Conservation (phyloP, 2,888 invertebrate genomes). For the Apamea crenata region DNA sequence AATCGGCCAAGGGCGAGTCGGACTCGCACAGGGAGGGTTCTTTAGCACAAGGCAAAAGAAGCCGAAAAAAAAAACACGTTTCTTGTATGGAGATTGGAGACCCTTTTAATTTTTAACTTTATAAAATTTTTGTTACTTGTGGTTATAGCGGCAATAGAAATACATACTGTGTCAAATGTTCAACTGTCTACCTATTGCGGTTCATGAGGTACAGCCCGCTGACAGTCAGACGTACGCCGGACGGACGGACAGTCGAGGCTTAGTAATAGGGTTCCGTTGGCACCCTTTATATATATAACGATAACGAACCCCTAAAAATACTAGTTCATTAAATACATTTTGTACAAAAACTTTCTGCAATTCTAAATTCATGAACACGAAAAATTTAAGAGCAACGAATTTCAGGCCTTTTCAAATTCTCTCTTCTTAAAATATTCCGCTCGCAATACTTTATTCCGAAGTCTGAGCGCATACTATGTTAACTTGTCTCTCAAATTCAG, state of each 20-base stretch:
- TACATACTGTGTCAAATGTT: neutral
- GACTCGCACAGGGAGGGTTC: neutral
- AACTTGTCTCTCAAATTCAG: constrained; percentile 60
- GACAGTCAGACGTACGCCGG: neutral
- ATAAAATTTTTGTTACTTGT: neutral
- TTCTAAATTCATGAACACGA: constrained; percentile 18
- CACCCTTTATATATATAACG: neutral
- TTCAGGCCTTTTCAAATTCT: constrained; percentile 14
- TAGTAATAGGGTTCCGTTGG: neutral
- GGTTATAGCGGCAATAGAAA: neutral
- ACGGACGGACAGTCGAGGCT: neutral
- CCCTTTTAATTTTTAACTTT: no score
- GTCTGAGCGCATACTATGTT: constrained; percentile 34
- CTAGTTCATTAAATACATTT: neutral
- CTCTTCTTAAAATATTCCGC: constrained; percentile 18
- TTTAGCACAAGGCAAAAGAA: neutral
- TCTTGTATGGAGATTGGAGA: no score
- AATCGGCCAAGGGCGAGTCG: no score
- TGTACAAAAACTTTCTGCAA: neutral
- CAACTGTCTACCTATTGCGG: neutral
- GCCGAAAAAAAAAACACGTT: neutral
- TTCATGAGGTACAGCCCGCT: neutral
- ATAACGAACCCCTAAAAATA: neutral
- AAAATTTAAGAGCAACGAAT: neutral
- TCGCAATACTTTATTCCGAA: constrained; percentile 21